Evolutionary conservation across 2,113 vertebrate genomes (phyloP), one percentile per base, ranked within the genome.

Genomic region (Psammodynastes pulverulentus): DNA sequence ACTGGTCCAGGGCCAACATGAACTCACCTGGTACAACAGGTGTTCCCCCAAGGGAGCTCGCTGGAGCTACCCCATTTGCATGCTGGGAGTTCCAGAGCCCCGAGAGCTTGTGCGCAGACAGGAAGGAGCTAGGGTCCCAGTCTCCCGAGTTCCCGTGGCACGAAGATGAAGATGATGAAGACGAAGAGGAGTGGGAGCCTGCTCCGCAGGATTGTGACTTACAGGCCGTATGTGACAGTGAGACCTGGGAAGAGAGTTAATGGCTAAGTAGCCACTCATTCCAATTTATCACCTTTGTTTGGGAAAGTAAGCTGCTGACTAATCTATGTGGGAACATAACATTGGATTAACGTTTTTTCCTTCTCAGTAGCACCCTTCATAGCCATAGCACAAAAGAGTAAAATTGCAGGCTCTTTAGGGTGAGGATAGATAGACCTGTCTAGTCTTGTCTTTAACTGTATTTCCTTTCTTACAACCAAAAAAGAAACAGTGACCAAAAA

Each of bases 41-140:
- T 90, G 98, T 95, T 84, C 97, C 97, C 92, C 97, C 97, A 1
- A 97, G 98, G 56, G 98, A 98, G 97, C 97, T 98, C 96, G 98
- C 98, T 94, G 98, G 98, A 15, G 94, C 1, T 5, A 98, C 98
- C 94, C 98, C 98, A 0, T 98, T 98, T 96, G 98, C 97, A 97
- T 99, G 99, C 91, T 98, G 98, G 0, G 99, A 99, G 97, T 99
- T 99, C 99, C 99, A 99, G 93, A 99, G 98, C 94, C 99, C 99
- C 0, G 99, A 99, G 95, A 99, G 98, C 97, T 99, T 99, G 97
- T 99, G 98, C 94, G 99, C 99, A 54, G 99, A 99, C 97, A 99
- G 97, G 98, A 99, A 99, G 24, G 99, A 99, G 97, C 99, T 99
- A 87, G 99, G 99, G 96, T 99, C 99, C 99, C 99, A 99, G 97